phyloP scores from a whole-genome alignment of 2,888 invertebrate species.

The Blastobasis lacticolella region DNA sequence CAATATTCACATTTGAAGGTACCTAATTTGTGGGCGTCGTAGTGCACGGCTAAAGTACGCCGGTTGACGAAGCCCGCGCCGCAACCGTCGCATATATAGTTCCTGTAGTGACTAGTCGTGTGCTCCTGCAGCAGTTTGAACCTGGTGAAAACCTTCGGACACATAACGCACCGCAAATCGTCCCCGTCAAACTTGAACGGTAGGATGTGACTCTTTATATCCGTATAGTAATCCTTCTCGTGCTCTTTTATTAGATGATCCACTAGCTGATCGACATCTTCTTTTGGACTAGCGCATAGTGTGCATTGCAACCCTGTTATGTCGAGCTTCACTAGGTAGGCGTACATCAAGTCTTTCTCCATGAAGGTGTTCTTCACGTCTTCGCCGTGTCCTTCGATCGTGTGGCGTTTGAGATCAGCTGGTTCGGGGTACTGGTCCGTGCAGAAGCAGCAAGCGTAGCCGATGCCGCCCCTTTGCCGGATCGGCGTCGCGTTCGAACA shows the following conservation, averaged over 20 bases:
- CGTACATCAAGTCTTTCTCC: slow-evolving; percentile 23
- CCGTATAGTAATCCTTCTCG: slow-evolving; percentile 19
- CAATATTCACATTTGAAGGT: slow-evolving; percentile 40
- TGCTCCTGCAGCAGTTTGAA: slow-evolving; percentile 27
- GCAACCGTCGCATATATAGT: slow-evolving; percentile 31
- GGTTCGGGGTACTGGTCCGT: slow-evolving; percentile 24
- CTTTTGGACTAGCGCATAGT: slow-evolving; percentile 4
- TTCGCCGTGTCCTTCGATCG: slow-evolving; percentile 26
- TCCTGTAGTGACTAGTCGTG: slow-evolving; percentile 36
- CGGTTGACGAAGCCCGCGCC: slow-evolving; percentile 29
- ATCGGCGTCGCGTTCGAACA: slow-evolving; percentile 48
- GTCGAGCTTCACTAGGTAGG: slow-evolving; percentile 37
- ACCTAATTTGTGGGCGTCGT: slow-evolving; percentile 27
- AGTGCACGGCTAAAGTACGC: slow-evolving; percentile 15
- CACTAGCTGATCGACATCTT: slow-evolving; percentile 5
- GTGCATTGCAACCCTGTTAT: slow-evolving; percentile 21
- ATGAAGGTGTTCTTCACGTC: slow-evolving; percentile 24
- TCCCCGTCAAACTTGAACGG: slow-evolving; percentile 31
- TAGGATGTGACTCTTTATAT: slow-evolving; percentile 30
- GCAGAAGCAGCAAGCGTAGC: slow-evolving; percentile 42
- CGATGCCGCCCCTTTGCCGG: slow-evolving; percentile 26
- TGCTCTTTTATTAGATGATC: slow-evolving; percentile 15
- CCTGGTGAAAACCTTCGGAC: slow-evolving; percentile 13
- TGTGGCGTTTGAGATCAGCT: slow-evolving; percentile 37
- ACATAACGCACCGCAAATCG: slow-evolving; percentile 19